Conservation (phyloP, 2,797 vertebrate genomes). For the Momotus momota region DNA sequence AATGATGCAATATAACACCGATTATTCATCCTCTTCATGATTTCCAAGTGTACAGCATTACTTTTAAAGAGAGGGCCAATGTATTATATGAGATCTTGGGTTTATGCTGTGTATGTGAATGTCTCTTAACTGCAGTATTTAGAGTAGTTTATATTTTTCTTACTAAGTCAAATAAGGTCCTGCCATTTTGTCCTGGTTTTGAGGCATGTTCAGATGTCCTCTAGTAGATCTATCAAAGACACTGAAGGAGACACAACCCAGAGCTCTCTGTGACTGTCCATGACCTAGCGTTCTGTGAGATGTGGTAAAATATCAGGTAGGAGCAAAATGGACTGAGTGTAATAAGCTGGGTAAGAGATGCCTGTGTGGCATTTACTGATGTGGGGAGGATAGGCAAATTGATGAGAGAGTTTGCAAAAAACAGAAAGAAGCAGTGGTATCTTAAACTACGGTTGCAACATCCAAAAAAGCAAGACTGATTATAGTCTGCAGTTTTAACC, state of each 20-base stretch:
- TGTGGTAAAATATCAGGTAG: constrained; percentile 19
- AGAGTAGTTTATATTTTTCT: neutral
- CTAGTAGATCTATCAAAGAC: neutral
- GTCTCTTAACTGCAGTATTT: accelerated
- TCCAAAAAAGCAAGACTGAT: constrained; percentile 42
- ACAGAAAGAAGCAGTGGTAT: constrained; percentile 6
- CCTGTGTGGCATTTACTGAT: constrained; percentile 57
- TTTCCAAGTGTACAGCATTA: neutral
- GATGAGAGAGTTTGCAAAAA: constrained; percentile 28
- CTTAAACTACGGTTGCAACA: neutral
- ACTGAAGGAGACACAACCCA: neutral
- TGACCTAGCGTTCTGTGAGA: neutral
- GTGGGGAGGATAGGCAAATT: constrained; percentile 40
- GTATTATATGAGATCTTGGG: neutral
- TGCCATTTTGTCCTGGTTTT: neutral
- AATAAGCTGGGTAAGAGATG: constrained; percentile 7
- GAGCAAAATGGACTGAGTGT: neutral
- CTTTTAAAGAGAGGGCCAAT: neutral
- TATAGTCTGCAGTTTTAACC: constrained; percentile 35
- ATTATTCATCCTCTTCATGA: neutral
- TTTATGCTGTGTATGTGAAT: neutral
- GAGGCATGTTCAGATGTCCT: neutral
- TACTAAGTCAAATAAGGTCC: neutral
- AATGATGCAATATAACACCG: neutral
- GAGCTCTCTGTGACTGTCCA: neutral